phyloP scores from a whole-genome alignment of 1,140 invertebrate species.

The Hyles euphorbiae region DNA sequence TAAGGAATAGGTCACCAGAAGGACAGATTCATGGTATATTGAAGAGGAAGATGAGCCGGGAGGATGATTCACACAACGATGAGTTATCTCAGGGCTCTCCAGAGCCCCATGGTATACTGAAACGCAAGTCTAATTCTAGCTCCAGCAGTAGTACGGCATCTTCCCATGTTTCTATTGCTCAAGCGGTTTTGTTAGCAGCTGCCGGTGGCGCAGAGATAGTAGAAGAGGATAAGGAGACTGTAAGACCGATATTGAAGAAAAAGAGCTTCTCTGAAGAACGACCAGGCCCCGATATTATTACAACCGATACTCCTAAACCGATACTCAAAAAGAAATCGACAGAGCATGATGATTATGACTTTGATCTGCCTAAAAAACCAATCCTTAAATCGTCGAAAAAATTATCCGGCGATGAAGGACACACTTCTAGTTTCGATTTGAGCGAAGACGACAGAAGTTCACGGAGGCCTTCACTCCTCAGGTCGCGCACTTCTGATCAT shows the following conservation, averaged over 20 bases:
- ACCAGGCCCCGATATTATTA: slow-evolving; percentile 56
- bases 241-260: slow-evolving; percentile 88
- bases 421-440: slow-evolving; percentile 72
- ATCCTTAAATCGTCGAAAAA: slow-evolving; percentile 86
- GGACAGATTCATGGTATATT: slow-evolving; percentile 73
- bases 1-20: slow-evolving; percentile 77
- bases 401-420: slow-evolving; percentile 75
- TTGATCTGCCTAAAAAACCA: slow-evolving; percentile 82
- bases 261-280: slow-evolving; percentile 80
- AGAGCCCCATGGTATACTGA: slow-evolving; percentile 85
- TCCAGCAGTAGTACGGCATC: slow-evolving; percentile 75
- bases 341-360: slow-evolving; percentile 85
- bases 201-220: slow-evolving; percentile 77
- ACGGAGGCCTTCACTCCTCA: slow-evolving; percentile 63
- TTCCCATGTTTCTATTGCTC: slow-evolving; percentile 82
- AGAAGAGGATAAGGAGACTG: slow-evolving; percentile 77
- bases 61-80: slow-evolving; percentile 66
- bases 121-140: slow-evolving; percentile 81
- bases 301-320: slow-evolving; percentile 79
- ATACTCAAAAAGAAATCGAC: slow-evolving; percentile 91
- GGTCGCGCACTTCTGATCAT: slow-evolving; percentile 66
- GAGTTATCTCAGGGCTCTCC: slow-evolving; percentile 76
- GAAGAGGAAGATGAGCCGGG: slow-evolving; percentile 70
- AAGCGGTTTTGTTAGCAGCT: slow-evolving; percentile 81
- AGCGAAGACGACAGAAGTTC: slow-evolving; percentile 74